Percentiles rank a stretch among this genome's conserved stretches.
Evolutionary conservation across 2,113 vertebrate genomes (phyloP).

Genomic region (Indicator maculatus): DNA sequence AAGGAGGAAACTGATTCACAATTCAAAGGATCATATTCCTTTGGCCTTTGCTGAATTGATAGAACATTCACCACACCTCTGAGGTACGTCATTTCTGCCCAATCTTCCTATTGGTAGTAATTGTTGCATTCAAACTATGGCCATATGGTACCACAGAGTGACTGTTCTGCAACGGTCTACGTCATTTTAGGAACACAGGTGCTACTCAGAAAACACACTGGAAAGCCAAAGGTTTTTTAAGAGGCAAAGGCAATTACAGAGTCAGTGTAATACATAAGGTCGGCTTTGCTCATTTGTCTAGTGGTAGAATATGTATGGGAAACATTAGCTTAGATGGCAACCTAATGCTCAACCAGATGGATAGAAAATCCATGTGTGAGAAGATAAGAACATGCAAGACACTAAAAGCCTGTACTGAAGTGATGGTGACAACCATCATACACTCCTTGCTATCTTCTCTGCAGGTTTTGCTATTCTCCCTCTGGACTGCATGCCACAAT

Average conservation of each 20-base stretch:
- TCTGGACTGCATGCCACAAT: not conserved
- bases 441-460: not conserved
- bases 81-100: not conserved
- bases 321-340: not conserved
- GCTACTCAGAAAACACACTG: not conserved
- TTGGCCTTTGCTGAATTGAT: not conserved
- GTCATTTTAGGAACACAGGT: not conserved
- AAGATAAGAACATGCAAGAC: not conserved
- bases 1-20: not conserved
- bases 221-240: not conserved
- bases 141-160: not conserved
- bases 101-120: not conserved
- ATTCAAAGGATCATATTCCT: not conserved
- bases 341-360: not conserved
- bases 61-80: not conserved
- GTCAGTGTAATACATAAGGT: not conserved
- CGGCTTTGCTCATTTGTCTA: not conserved
- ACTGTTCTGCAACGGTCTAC: not conserved
- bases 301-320: not conserved
- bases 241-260: not conserved
- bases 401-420: not conserved
- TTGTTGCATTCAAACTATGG: not conserved
- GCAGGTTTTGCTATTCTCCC: not conserved
- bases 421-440: not conserved
- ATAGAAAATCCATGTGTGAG: not conserved